Evolutionary conservation across 2,113 vertebrate genomes (phyloP).

Genomic region (Apeltes quadracus): DNA sequence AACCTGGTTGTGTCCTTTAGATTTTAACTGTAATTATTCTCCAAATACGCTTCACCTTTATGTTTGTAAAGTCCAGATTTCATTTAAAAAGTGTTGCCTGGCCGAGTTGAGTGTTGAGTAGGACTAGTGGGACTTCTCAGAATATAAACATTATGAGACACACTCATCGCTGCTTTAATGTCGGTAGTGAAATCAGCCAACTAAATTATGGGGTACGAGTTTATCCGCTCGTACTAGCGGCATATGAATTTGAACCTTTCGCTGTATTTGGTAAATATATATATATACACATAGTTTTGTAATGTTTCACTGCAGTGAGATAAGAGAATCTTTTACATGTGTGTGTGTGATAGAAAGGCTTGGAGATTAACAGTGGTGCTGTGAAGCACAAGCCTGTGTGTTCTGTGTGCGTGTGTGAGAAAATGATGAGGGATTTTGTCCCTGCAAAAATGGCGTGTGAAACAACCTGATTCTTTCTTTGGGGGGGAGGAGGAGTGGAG

Average conservation of each 20-base stretch:
- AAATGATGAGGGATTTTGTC: constrained; percentile 8
- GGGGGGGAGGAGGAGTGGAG: too few species aligned
- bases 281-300: background rate
- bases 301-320: background rate
- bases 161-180: constrained; percentile 58
- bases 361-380: constrained; percentile 2
- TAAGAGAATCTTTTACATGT: background rate
- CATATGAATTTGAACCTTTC: constrained; percentile 44
- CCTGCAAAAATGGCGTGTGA: constrained; percentile 15
- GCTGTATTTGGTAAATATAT: constrained; percentile 9
- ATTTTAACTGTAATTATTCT: constrained; percentile 51
- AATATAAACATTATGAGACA: constrained; percentile 72
- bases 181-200: constrained; percentile 54
- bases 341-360: background rate
- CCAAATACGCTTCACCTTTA: constrained; percentile 27
- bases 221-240: constrained; percentile 50
- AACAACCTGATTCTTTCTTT: constrained; percentile 6
- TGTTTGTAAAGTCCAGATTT: constrained; percentile 36
- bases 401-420: constrained; percentile 1
- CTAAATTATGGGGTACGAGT: constrained; percentile 59
- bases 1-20: constrained; percentile 44
- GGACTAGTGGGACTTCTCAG: constrained; percentile 55
- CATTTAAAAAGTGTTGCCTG: constrained; percentile 45
- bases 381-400: background rate
- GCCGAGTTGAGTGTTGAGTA: constrained; percentile 31